Percentiles rank a stretch among this genome's conserved stretches.
Evolutionary conservation across 1,140 invertebrate genomes (phyloP).

Genomic region (Drosophila azteca): DNA sequence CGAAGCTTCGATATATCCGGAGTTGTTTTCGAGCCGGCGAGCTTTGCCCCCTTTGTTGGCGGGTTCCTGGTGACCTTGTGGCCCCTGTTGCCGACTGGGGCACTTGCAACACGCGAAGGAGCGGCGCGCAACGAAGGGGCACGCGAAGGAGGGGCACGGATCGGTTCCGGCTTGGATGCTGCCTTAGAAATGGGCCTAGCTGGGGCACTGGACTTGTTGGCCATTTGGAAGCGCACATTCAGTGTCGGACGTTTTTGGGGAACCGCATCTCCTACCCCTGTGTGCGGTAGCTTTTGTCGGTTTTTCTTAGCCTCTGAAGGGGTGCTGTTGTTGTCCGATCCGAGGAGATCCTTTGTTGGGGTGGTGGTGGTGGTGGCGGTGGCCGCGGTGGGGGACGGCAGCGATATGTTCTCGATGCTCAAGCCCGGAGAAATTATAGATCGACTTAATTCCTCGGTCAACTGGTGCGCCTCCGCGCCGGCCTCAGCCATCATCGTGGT

Average conservation of each 20-base stretch:
- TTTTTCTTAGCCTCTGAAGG: not conserved
- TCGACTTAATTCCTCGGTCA: conserved; percentile 48
- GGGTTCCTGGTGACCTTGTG: conserved; percentile 14
- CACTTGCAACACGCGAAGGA: not conserved
- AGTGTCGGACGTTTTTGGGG: no score
- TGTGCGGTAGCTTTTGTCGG: no score
- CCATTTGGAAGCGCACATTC: not conserved
- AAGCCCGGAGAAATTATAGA: conserved; percentile 62
- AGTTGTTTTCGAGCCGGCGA: not conserved
- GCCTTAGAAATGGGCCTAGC: not conserved
- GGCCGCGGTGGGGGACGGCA: not conserved
- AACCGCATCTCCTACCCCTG: no score
- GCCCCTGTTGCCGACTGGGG: conserved; percentile 28
- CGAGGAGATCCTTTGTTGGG: no score
- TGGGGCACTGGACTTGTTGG: not conserved
- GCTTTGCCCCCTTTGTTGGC: not conserved
- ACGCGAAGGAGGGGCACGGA: not conserved
- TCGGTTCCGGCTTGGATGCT: not conserved
- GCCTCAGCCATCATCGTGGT: conserved; percentile 35
- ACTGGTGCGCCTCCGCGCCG: conserved; percentile 38
- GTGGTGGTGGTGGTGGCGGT: not conserved
- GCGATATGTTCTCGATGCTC: conserved; percentile 5
- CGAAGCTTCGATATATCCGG: conserved; percentile 31
- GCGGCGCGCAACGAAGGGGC: not conserved
- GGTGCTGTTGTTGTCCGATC: no score